Evolutionary conservation across 2,113 vertebrate genomes (phyloP), one percentile per base, ranked within the genome.

Genomic region (Candoia aspera): DNA sequence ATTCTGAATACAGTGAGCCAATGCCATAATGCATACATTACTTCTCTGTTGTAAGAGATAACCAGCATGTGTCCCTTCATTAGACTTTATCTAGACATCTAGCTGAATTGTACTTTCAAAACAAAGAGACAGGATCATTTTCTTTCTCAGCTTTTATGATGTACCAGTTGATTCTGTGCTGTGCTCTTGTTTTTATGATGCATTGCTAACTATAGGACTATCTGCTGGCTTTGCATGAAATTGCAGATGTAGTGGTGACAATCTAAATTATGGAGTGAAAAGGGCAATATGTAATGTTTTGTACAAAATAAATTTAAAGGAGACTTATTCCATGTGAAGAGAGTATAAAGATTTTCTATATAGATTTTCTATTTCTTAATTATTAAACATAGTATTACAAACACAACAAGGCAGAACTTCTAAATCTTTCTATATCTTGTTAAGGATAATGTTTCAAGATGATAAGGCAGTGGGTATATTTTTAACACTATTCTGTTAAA

Each of bases 31-130:
- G 93, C 90, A 93, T 91, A 91, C 90, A 29, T 91, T 95, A 92
- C 85, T 96, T 97, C 94, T 95, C 94, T 97, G 37, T 95, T 97
- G 29, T 88, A 96, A 95, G 94, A 94, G 94, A 62, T 79, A 83
- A 93, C 94, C 90, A 37, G 15, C 94, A 93, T 95, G 91, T 95
- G 95, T 93, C 88, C 55, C 94, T 95, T 29, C 37, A 94, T 93
- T 92, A 92, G 94, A 92, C 53, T 93, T 93, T 91, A 95, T 95
- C 92, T 64, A 96, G 94, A 94, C 58, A 62, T 91, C 92, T 94
- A 94, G 79, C 90, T 96, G 93, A 87, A 93, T 93, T 92, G 90
- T 95, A 95, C 93, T 93, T 95, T 91, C 93, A 94, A 93, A 95
- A 90, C 93, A 94, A 96, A 0, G 58, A 0, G 90, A 92, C 94